Evolutionary conservation across 1,140 invertebrate species (phyloP), one percentile per base, ranked within the genome.

Genomic region (Magallana angulata): DNA sequence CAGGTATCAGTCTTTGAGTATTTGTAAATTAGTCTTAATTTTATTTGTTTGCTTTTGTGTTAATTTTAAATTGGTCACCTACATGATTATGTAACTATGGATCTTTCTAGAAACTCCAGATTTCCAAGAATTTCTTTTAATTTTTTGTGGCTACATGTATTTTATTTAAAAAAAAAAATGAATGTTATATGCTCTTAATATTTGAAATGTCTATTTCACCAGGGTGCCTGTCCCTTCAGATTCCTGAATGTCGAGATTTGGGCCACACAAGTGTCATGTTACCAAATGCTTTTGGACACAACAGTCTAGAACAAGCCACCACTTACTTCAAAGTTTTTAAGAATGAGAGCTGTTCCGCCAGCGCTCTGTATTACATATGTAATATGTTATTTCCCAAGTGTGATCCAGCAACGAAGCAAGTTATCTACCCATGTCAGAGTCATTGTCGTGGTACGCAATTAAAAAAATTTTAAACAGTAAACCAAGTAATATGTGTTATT

Each of bases 261-360:
- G 82, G 82, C 56, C 82, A 84, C n/a, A 62, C 82, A 57, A 16
- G n/a, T 9, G 59, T 62, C 58, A 62, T 36, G n/a, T 84, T 84
- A 14, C 82, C 82, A 7, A 84, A 84, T 62, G 16, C 24, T 16
- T 84, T 84, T 36, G 16, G 24, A n/a, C 82, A 60, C 12, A 36
- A 24, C 1, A 30, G n/a, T 14, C 7, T 60, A 8, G 14, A 16
- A 18, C 57, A 84, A 56, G 82, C 82, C 4, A 30, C n/a, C 18
- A 8, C 7, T 36, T 59, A 12, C 57, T 84, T 84, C 48, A 18
- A 84, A n/a, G 2, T 7, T 16, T 84, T 24, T 18, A 60, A 60
- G 14, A 24, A 12, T 62, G 9, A 16, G 30, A 62, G 57, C 11
- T 84, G 82, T 36, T 60, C 57, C 30, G 16, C 57, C 82, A 59